A percentile compares a stretch with the other conserved stretches of the same genome.
These are phyloP conservation scores for Poeciliopsis turneri DNA, from an alignment of 2,797 vertebrate genomes.

Conservation along the genomic window DNA sequence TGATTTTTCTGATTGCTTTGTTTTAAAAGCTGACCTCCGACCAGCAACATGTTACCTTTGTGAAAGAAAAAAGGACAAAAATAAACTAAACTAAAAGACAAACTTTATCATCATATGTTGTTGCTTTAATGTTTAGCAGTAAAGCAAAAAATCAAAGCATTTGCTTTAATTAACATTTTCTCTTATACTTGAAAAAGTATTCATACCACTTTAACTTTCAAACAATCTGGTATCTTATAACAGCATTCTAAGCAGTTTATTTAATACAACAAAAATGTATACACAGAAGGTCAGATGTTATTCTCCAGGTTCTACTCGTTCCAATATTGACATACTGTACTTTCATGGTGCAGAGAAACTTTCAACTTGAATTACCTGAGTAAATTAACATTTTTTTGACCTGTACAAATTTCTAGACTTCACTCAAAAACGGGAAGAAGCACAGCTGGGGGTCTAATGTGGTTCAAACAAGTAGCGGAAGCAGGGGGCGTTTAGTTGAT, in stretches of 20 bases:
- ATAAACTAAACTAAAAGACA: neutral
- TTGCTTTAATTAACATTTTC: too few species aligned
- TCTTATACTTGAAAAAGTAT: too few species aligned
- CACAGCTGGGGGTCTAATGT: neutral
- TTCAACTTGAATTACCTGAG: neutral
- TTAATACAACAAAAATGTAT: too few species aligned
- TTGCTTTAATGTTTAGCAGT: neutral
- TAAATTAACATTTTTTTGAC: neutral
- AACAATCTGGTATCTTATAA: neutral
- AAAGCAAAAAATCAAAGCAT: neutral
- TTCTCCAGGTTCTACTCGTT: neutral
- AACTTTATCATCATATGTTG: neutral
- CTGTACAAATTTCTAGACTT: neutral
- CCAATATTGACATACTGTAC: neutral
- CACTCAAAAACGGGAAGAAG: neutral
- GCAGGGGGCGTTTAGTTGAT: neutral
- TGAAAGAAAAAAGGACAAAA: neutral
- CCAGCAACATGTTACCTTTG: neutral
- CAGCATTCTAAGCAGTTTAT: neutral
- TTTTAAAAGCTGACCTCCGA: neutral
- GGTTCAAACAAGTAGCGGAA: neutral
- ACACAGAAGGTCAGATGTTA: neutral
- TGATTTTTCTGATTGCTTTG: neutral
- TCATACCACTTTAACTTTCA: too few species aligned
- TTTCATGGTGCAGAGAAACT: neutral